Evolutionary conservation across 2,797 vertebrate species (phyloP).

Genomic region (Allobates femoralis): DNA sequence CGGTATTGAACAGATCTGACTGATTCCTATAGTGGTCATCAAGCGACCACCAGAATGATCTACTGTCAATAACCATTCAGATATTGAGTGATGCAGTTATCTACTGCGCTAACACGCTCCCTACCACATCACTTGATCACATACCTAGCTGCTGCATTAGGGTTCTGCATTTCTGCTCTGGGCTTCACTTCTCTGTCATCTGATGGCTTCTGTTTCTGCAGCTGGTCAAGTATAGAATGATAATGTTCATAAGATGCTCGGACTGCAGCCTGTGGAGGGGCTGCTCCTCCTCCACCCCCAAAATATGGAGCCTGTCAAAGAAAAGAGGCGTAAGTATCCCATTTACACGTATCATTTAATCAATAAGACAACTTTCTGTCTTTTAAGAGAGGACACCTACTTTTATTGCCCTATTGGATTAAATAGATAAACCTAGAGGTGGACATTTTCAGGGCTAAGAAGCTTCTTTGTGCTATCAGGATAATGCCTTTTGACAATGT

Average conservation of each 20-base stretch:
- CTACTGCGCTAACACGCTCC: not conserved
- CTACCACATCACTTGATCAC: not conserved
- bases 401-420: no score
- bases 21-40: not conserved
- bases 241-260: slow-evolving; percentile 80
- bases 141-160: slow-evolving; percentile 73
- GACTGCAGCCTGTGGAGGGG: slow-evolving; percentile 67
- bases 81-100: not conserved
- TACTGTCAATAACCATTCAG: not conserved
- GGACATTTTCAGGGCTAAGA: no score
- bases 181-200: slow-evolving; percentile 71
- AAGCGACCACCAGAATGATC: not conserved
- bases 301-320: slow-evolving; percentile 79
- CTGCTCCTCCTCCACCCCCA: slow-evolving; percentile 75
- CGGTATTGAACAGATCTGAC: not conserved
- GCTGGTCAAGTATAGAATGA: slow-evolving; percentile 84
- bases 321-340: slow-evolving; percentile 61
- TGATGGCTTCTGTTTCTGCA: slow-evolving; percentile 77
- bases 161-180: slow-evolving; percentile 65
- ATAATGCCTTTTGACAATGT: no score
- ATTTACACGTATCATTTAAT: not conserved
- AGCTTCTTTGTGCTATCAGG: no score
- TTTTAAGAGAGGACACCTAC: not conserved
- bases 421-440: no score
- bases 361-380: not conserved